A percentile compares a stretch with the other conserved stretches of the same genome.
These are phyloP conservation scores for Alouatta palliata DNA, from an alignment of 2,113 vertebrate species.

Conservation along the genomic window DNA sequence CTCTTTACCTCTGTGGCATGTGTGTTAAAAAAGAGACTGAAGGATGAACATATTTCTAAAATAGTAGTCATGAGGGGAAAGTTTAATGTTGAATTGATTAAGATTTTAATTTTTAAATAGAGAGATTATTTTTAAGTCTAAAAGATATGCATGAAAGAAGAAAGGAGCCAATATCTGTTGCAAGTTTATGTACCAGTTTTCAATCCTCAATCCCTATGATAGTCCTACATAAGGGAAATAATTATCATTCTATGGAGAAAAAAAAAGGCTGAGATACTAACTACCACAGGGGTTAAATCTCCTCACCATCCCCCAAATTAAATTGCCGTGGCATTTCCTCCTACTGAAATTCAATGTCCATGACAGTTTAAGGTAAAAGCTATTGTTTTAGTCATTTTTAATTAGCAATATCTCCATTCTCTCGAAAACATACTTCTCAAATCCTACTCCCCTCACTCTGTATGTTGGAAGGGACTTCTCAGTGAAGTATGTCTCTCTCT, in stretches of 20 bases:
- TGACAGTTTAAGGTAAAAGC: not conserved
- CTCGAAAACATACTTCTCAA: not conserved
- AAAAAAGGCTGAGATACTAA: not conserved
- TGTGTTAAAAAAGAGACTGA: not conserved
- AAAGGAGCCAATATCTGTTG: not conserved
- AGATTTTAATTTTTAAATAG: not conserved
- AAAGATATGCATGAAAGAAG: not conserved
- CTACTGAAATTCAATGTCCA: conserved; percentile 48
- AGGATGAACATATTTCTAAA: not conserved
- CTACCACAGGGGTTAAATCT: not conserved
- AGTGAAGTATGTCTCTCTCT: not conserved
- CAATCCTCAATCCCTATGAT: not conserved
- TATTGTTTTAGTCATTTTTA: conserved; percentile 38
- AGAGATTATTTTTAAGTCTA: not conserved
- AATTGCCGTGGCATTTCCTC: not conserved
- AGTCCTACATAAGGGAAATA: not conserved
- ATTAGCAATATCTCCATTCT: conserved; percentile 9
- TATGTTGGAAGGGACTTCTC: not conserved
- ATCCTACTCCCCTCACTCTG: not conserved
- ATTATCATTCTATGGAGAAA: not conserved
- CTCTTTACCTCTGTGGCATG: not conserved
- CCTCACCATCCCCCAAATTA: not conserved
- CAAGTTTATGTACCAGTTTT: not conserved
- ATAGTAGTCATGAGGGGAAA: not conserved
- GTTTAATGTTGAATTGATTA: not conserved